Base-by-base conservation (phyloP, 92 coral and sea anemone species). In the Paramuricea clavata region DNA sequence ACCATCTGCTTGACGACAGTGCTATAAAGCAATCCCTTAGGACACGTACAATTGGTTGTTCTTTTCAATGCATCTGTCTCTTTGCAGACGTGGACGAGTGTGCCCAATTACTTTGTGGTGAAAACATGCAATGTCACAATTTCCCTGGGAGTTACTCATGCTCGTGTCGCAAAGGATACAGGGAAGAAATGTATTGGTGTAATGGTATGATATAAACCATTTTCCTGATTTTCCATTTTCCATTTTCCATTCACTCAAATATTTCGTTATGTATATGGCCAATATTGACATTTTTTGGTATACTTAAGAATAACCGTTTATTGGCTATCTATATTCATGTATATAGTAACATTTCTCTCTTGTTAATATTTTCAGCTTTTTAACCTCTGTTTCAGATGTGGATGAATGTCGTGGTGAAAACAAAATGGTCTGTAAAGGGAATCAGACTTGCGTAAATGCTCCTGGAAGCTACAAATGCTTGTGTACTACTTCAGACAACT, bases 111-210 rank as follows among this genome's bases (percentile, higher is more conserved):
- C 44, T 83, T 43, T 94, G 97, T 28, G 79, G 87, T 68, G 34
- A 27, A n/a, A 12, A 91, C 1, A 93, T 94, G 19, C 59, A 49
- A 0, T 94, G 98, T 74, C 49, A 25, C 17, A 94, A 94, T 65
- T 81, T 23, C 11, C 80, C 61, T 0, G 98, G 98, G 27, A 68
- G 89, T 19, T 94, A 90, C 72, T 74, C 36, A 1, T 94, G 98
- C 76, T 33, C 26, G 12, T 94, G 98, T 75, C 76, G 81, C 11
- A 81, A 85, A 2, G 95, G 95, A 12, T 94, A 92, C 79, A 23
- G 62, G 62, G 62, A 54, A 21, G 62, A 54, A 54, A 19, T 54
- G 62, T 13, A 19, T 21, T 54, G 62, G 62, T 54, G 62, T 21
- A 21, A 19, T 54, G 62, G 62, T 54, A 54, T 17, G 26, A 16